A percentile compares a stretch with the other conserved stretches of the same genome.
phyloP scores from a whole-genome alignment of 2,888 invertebrate species.

The Himalopsyche japonica region DNA sequence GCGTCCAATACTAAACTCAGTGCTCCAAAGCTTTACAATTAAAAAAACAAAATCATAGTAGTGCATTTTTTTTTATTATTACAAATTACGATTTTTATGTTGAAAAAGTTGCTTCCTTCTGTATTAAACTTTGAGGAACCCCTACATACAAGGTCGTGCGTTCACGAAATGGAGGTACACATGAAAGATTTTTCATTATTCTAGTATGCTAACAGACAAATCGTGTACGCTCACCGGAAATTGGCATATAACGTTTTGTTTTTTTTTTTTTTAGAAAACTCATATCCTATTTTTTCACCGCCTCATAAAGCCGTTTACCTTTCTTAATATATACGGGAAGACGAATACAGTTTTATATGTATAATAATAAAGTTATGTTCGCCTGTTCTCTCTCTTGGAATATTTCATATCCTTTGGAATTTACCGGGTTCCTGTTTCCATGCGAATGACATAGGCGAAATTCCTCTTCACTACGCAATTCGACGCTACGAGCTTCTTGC shows the following conservation, averaged over 20 bases:
- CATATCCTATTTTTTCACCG: background rate
- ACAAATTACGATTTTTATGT: too few species aligned
- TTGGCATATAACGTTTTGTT: background rate
- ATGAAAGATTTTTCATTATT: background rate
- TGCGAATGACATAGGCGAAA: conserved; percentile 30
- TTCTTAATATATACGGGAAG: background rate
- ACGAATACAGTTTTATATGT: background rate
- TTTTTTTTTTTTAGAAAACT: background rate
- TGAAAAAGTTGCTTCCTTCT: too few species aligned
- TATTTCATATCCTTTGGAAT: conserved; percentile 40
- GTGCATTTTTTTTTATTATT: too few species aligned
- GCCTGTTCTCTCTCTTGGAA: conserved; percentile 7
- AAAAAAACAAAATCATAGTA: too few species aligned
- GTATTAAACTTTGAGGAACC: too few species aligned
- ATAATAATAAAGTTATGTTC: background rate
- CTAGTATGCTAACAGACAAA: background rate
- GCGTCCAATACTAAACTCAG: too few species aligned
- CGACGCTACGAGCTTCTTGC: background rate
- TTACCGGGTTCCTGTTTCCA: conserved; percentile 27
- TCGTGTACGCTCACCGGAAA: background rate
- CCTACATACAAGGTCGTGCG: too few species aligned
- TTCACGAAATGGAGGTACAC: too few species aligned
- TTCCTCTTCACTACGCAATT: conserved; percentile 5
- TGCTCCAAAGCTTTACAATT: too few species aligned
- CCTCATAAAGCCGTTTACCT: background rate